A percentile compares a stretch with the other conserved stretches of the same genome.
Evolutionary conservation across 2,888 invertebrate genomes (phyloP).

Genomic region (Eristalis pertinax): DNA sequence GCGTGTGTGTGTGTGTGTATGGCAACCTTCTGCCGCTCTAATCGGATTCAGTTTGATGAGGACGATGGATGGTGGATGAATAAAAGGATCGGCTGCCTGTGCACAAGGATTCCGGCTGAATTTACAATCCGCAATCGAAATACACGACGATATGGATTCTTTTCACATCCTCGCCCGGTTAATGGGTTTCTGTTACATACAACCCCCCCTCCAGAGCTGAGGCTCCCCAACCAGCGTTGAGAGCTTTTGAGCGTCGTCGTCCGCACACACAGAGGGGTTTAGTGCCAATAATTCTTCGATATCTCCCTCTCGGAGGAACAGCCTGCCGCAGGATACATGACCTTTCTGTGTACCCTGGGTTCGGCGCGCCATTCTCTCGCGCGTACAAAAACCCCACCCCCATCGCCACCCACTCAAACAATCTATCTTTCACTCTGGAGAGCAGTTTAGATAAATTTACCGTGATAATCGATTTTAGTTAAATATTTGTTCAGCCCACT

Average conservation of each 20-base stretch:
- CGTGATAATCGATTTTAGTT: slow-evolving; percentile 63
- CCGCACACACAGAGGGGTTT: slow-evolving; percentile 16
- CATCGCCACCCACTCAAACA: neutral
- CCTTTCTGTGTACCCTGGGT: neutral
- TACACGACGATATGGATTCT: slow-evolving; percentile 9
- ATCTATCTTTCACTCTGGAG: neutral
- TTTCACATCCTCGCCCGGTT: neutral
- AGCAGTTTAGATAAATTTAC: slow-evolving; percentile 69
- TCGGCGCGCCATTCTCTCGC: neutral
- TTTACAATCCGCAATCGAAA: slow-evolving; percentile 53
- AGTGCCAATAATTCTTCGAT: slow-evolving; percentile 48
- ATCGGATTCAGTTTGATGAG: slow-evolving; percentile 34
- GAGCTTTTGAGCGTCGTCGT: slow-evolving; percentile 25
- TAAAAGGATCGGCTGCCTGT: neutral
- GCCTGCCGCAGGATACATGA: slow-evolving; percentile 7
- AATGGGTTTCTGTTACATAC: slow-evolving; percentile 55
- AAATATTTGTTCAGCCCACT: slow-evolving; percentile 45
- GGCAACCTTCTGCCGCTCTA: slow-evolving; percentile 3
- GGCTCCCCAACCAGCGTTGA: slow-evolving; percentile 30
- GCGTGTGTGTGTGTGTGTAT: neutral
- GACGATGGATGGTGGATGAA: neutral
- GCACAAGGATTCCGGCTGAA: slow-evolving; percentile 31
- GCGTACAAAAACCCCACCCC: neutral
- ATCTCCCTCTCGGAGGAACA: slow-evolving; percentile 15
- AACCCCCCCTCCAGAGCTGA: neutral